A percentile compares a stretch with the other conserved stretches of the same genome.
Evolutionary conservation across 2,888 invertebrate genomes (phyloP).

Genomic region (Branchellion lobata): DNA sequence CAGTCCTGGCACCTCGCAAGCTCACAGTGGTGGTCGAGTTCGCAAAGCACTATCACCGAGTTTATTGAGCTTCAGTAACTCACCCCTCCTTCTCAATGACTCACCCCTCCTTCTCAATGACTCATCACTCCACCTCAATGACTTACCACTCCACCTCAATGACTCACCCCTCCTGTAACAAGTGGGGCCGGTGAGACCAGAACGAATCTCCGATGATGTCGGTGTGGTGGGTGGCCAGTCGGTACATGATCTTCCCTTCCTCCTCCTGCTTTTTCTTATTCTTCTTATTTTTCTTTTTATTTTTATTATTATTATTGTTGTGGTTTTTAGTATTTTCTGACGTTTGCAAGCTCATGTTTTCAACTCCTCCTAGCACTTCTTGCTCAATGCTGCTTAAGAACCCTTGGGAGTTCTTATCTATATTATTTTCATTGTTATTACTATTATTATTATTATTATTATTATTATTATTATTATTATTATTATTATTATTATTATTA

Average conservation of each 20-base stretch:
- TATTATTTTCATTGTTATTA: slow-evolving; percentile 1
- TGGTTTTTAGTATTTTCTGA: not conserved
- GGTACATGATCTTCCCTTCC: not conserved
- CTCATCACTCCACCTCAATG: not conserved
- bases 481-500: slow-evolving; percentile 16
- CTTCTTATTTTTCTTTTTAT: not conserved
- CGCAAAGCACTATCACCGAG: no score
- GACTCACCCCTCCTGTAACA: not conserved
- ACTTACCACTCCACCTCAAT: not conserved
- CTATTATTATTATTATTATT: slow-evolving; percentile 27
- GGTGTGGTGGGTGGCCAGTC: slow-evolving; percentile 66
- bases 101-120: no score
- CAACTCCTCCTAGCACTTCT: not conserved
- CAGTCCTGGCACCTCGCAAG: no score
- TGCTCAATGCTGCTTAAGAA: not conserved
- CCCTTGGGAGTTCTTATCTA: not conserved
- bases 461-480: slow-evolving; percentile 17
- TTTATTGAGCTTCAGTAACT: no score
- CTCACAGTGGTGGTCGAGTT: no score
- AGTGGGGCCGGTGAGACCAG: slow-evolving; percentile 69
- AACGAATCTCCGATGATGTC: slow-evolving; percentile 83
- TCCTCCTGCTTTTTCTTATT: not conserved
- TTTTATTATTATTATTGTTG: not conserved
- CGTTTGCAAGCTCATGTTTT: not conserved
- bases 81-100: no score